A percentile compares a stretch with the other conserved stretches of the same genome.
Evolutionary conservation across 2,113 vertebrate genomes (phyloP).

Genomic region (Tonatia bakeri): DNA sequence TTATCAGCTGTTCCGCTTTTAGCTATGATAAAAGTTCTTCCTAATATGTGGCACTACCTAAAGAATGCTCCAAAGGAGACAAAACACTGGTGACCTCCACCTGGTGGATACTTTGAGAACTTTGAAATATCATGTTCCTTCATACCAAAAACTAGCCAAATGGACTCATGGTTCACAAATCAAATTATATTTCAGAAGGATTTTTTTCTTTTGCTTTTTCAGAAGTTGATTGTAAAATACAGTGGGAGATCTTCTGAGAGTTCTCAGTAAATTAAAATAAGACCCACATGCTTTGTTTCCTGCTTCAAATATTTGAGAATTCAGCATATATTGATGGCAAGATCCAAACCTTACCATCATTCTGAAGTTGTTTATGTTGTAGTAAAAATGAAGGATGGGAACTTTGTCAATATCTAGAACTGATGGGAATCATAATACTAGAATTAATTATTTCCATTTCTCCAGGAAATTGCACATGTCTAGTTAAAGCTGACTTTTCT

Average conservation of each 20-base stretch:
- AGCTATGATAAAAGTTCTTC: background rate
- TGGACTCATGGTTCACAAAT: background rate
- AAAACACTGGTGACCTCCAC: background rate
- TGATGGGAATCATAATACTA: background rate
- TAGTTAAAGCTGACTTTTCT: constrained; percentile 25
- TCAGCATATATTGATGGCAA: background rate
- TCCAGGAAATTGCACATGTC: background rate
- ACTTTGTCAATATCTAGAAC: constrained; percentile 9
- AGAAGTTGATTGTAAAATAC: constrained; percentile 23
- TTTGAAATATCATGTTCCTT: constrained; percentile 15
- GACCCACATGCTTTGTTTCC: constrained; percentile 6
- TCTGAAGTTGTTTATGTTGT: background rate
- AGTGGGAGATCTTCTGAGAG: background rate
- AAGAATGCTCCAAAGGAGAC: constrained; percentile 6
- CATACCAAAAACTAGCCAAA: background rate
- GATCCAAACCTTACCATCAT: constrained; percentile 19
- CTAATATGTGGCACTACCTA: background rate
- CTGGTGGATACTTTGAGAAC: constrained; percentile 11
- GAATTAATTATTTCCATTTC: constrained; percentile 29
- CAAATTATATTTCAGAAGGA: constrained; percentile 16
- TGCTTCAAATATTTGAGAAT: constrained; percentile 14
- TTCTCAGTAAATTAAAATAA: constrained; percentile 21
- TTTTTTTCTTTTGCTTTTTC: background rate
- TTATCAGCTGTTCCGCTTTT: constrained; percentile 39
- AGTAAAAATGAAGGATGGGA: constrained; percentile 27